Percentiles rank a stretch among this genome's conserved stretches.
Evolutionary conservation across 2,113 vertebrate species (phyloP).

Genomic region (Boulengeromyrus knoepffleri): DNA sequence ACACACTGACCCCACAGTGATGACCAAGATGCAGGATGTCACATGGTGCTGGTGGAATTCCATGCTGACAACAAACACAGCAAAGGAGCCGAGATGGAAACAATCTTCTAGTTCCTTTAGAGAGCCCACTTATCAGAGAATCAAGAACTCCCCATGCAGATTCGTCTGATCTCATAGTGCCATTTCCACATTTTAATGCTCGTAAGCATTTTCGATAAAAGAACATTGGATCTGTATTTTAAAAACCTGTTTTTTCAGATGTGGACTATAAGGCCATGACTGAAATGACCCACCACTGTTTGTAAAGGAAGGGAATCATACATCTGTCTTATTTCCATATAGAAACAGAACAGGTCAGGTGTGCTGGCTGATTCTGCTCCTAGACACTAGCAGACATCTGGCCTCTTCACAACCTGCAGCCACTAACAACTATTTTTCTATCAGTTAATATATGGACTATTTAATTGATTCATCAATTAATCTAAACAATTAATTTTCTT

Average conservation of each 20-base stretch:
- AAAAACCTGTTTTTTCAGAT: background rate
- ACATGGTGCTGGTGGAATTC: background rate
- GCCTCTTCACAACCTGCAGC: background rate
- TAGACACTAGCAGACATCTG: background rate
- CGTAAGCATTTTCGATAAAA: background rate
- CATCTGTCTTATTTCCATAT: background rate
- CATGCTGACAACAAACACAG: background rate
- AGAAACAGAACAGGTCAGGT: background rate
- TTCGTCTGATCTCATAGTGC: background rate
- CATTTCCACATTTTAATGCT: background rate
- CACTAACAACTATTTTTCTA: no score
- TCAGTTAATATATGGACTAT: no score
- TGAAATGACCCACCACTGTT: background rate
- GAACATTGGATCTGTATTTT: background rate
- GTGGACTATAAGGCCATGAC: background rate
- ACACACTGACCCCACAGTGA: background rate
- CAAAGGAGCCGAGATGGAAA: background rate
- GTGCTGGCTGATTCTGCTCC: no score
- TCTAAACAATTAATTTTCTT: no score
- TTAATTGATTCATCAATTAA: no score
- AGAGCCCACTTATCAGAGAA: background rate
- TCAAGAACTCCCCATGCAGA: background rate
- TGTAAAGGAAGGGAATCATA: background rate
- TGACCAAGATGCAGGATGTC: background rate
- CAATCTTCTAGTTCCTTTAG: background rate